Percentiles rank a stretch among this genome's conserved stretches.
Evolutionary conservation across 2,797 vertebrate genomes (phyloP).

Genomic region (Pipistrellus pipistrellus): DNA sequence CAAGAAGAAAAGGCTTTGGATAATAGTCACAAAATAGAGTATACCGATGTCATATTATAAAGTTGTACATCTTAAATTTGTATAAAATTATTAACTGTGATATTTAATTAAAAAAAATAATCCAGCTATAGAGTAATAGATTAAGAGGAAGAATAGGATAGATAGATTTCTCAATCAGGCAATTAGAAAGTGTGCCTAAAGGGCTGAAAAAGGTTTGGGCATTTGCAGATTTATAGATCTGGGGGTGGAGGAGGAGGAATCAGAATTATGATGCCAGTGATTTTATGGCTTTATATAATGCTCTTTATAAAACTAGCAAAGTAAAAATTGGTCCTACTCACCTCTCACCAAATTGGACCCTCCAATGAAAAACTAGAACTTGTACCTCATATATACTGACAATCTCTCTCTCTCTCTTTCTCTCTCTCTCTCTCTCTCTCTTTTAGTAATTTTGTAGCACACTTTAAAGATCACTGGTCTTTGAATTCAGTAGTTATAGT

Average conservation of each 20-base stretch:
- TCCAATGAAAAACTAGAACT: background rate
- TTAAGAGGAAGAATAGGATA: background rate
- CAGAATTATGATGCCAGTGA: background rate
- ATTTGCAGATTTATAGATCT: background rate
- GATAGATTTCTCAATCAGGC: background rate
- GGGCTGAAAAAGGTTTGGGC: background rate
- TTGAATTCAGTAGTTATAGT: slow-evolving; percentile 15
- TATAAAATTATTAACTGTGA: background rate
- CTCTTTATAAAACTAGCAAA: background rate
- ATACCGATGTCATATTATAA: background rate
- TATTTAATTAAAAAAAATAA: background rate
- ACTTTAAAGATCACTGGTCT: background rate
- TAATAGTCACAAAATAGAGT: background rate
- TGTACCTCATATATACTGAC: background rate
- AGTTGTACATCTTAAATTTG: background rate
- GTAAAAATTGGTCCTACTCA: background rate
- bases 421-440: too few species aligned
- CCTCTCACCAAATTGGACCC: background rate
- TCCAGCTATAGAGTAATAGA: background rate
- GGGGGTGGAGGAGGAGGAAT: background rate
- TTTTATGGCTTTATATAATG: background rate
- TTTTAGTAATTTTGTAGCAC: background rate
- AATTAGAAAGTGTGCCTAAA: slow-evolving; percentile 7
- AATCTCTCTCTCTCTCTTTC: background rate
- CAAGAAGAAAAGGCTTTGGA: background rate